phyloP scores from a whole-genome alignment of 2,113 vertebrate genomes.

The Mus musculus region DNA sequence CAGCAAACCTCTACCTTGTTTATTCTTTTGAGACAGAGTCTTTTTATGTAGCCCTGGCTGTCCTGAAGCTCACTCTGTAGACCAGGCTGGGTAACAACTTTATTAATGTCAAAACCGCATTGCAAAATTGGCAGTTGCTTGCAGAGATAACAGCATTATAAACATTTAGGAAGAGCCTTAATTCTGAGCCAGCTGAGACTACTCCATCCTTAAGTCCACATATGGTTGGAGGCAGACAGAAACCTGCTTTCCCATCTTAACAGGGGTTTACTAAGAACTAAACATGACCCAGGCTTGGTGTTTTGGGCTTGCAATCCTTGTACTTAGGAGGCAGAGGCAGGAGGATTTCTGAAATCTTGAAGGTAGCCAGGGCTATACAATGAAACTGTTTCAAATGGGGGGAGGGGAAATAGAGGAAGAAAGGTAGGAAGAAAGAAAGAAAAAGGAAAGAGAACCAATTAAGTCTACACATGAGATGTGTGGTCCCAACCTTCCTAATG shows the following conservation, averaged over 20 bases:
- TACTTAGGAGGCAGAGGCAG: neutral
- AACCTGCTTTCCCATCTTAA: neutral
- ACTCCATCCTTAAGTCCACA: neutral
- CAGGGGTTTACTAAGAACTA: neutral
- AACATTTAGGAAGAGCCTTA: neutral
- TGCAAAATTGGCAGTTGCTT: neutral
- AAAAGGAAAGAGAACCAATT: neutral
- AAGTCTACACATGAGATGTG: neutral
- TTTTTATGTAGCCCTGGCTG: neutral
- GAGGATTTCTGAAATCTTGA: neutral
- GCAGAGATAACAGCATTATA: neutral
- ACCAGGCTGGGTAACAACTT: neutral
- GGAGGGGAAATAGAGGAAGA: neutral
- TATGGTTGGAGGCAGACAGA: neutral
- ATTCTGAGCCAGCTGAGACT: neutral
- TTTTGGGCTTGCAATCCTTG: too few species aligned
- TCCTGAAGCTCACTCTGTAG: neutral
- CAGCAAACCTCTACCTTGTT: neutral
- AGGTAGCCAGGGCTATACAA: neutral
- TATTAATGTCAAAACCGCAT: neutral
- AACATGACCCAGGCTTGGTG: neutral
- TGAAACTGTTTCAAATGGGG: neutral
- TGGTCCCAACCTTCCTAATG: neutral
- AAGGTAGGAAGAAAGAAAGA: neutral
- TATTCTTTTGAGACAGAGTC: neutral